Conservation (phyloP, 2,797 vertebrate species). For the Cynopterus sphinx region DNA sequence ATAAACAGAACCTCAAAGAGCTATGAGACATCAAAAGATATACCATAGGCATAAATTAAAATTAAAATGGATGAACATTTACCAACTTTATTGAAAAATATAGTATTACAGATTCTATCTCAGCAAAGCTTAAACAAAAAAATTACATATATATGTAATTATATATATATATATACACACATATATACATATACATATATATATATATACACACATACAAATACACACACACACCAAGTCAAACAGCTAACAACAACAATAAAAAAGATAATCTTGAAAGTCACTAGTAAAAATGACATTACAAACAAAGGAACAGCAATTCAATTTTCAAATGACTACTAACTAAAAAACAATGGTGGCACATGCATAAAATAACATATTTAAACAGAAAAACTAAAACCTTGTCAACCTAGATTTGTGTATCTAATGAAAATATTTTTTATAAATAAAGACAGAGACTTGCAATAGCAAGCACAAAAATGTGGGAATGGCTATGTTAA, state of each 20-base stretch:
- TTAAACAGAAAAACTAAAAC: background rate
- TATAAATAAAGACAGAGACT: background rate
- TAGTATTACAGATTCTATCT: background rate
- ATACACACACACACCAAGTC: background rate
- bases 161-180: no score
- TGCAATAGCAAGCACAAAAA: background rate
- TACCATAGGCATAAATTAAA: background rate
- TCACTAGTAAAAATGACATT: background rate
- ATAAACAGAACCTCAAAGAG: background rate
- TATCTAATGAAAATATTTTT: background rate
- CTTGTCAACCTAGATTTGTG: background rate
- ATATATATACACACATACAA: no score
- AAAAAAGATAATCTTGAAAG: background rate
- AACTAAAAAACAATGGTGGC: background rate
- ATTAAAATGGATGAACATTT: background rate
- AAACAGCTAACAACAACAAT: background rate
- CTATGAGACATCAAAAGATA: background rate
- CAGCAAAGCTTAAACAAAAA: background rate
- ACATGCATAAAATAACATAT: background rate
- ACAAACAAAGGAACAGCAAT: background rate
- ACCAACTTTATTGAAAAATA: background rate
- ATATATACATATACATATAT: no score
- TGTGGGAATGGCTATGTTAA: background rate
- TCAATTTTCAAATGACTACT: background rate
- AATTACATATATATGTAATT: background rate